Conservation (phyloP, 92 coral and sea anemone species). For the Porites rus region DNA sequence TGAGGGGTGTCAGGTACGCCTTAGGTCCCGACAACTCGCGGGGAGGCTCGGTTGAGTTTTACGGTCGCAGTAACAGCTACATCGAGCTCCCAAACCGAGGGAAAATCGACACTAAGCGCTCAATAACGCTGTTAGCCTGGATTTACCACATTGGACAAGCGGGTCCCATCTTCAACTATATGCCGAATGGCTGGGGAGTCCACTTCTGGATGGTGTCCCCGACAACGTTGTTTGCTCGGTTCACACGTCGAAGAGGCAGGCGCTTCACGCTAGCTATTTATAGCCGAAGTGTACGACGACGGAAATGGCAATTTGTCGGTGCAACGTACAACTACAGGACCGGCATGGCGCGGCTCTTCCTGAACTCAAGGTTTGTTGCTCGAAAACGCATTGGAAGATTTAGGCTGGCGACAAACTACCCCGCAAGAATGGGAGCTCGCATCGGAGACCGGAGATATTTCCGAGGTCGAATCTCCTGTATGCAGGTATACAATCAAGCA, state of each 20-base stretch:
- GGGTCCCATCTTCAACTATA: constrained; percentile 87
- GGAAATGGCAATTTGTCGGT: constrained; percentile 73
- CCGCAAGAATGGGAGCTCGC: constrained; percentile 66
- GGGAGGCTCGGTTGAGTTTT: constrained; percentile 64
- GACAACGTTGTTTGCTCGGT: constrained; percentile 55
- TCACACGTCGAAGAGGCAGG: constrained; percentile 62
- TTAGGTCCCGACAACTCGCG: constrained; percentile 69
- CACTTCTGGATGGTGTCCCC: constrained; percentile 78
- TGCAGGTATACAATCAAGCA: constrained; percentile 64
- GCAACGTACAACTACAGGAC: constrained; percentile 63
- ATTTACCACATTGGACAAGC: constrained; percentile 68
- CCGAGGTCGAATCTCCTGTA: constrained; percentile 67
- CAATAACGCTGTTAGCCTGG: constrained; percentile 84
- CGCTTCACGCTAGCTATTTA: constrained; percentile 23
- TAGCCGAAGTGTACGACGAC: constrained; percentile 28
- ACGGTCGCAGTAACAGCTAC: constrained; percentile 69
- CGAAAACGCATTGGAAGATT: constrained; percentile 44
- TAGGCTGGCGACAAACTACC: constrained; percentile 64
- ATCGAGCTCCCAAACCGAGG: constrained; percentile 73
- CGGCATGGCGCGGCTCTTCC: constrained; percentile 64
- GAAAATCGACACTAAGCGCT: constrained; percentile 71
- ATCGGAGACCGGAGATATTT: constrained; percentile 64
- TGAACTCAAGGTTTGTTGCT: constrained; percentile 62
- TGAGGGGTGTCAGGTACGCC: constrained; percentile 44
- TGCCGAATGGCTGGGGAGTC: constrained; percentile 73